Conservation (phyloP, 2,888 invertebrate genomes). For the Tromatobia lineatoria region DNA sequence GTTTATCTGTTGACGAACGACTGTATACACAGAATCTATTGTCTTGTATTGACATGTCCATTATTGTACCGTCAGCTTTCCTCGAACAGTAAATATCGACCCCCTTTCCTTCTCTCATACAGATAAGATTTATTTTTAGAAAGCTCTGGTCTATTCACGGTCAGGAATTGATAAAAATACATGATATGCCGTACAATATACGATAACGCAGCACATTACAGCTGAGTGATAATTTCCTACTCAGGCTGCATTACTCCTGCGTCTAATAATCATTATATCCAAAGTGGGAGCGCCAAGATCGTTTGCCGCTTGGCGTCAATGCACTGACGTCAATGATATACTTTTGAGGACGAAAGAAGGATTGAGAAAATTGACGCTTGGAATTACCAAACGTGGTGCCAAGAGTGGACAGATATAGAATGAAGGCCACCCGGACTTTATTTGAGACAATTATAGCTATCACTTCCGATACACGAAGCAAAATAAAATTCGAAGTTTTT, state of each 20-base stretch:
- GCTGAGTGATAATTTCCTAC: constrained; percentile 6
- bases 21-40: background rate
- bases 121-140: constrained; percentile 63
- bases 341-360: constrained; percentile 9
- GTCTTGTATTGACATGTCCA: background rate
- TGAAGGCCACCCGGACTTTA: constrained; percentile 31
- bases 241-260: background rate
- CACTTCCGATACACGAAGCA: background rate
- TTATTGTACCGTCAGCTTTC: constrained; percentile 15
- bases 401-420: background rate
- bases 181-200: constrained; percentile 14
- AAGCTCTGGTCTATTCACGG: constrained; percentile 49
- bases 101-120: constrained; percentile 24
- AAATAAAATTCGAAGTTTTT: background rate
- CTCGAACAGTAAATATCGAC: constrained; percentile 44
- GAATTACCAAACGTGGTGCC: constrained; percentile 1
- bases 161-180: constrained; percentile 58
- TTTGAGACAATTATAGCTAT: constrained; percentile 11
- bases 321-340: constrained; percentile 47
- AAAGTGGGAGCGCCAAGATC: constrained; percentile 16
- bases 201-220: background rate
- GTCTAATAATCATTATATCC: constrained; percentile 10
- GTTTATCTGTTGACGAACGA: background rate
- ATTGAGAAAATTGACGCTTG: constrained; percentile 15
- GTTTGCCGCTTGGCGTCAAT: background rate